Evolutionary conservation across 2,113 vertebrate species (phyloP).

Genomic region (Ailuropoda melanoleuca): DNA sequence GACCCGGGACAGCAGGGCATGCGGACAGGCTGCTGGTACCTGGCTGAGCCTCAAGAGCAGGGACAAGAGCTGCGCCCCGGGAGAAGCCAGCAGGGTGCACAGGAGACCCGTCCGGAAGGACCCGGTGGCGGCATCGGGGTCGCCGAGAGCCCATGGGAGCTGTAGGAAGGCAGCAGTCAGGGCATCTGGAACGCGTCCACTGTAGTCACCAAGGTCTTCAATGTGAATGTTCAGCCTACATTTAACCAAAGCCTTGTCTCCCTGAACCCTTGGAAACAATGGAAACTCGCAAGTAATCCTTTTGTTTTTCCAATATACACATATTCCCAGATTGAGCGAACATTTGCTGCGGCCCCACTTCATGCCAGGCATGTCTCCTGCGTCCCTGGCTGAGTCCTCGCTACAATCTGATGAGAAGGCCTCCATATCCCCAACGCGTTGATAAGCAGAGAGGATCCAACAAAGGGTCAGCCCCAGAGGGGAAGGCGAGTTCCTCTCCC

Average conservation of each 20-base stretch:
- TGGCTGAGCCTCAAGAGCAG: conserved; percentile 85
- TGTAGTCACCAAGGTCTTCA: not conserved
- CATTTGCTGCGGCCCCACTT: accelerated
- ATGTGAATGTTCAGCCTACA: accelerated
- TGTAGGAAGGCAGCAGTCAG: conserved; percentile 45
- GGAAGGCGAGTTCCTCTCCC: not conserved
- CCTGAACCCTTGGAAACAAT: not conserved
- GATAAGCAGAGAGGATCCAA: not conserved
- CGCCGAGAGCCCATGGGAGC: conserved; percentile 74
- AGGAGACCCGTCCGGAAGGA: conserved; percentile 80
- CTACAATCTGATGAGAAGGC: accelerated
- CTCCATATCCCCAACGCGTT: accelerated
- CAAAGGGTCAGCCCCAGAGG: too few species aligned
- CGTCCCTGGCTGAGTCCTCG: accelerated
- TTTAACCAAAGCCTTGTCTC: not conserved
- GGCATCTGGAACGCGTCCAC: accelerated
- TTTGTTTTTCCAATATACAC: not conserved
- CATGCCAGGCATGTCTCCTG: accelerated
- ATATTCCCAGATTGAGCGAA: not conserved
- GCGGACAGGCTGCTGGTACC: not conserved
- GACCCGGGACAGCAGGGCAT: not conserved
- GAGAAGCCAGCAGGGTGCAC: conserved; percentile 80
- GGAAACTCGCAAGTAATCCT: not conserved
- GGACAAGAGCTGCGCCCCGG: conserved; percentile 80
- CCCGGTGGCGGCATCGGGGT: conserved; percentile 43